phyloP scores from a whole-genome alignment of 2,888 invertebrate genomes.

The Bellardia pandia region DNA sequence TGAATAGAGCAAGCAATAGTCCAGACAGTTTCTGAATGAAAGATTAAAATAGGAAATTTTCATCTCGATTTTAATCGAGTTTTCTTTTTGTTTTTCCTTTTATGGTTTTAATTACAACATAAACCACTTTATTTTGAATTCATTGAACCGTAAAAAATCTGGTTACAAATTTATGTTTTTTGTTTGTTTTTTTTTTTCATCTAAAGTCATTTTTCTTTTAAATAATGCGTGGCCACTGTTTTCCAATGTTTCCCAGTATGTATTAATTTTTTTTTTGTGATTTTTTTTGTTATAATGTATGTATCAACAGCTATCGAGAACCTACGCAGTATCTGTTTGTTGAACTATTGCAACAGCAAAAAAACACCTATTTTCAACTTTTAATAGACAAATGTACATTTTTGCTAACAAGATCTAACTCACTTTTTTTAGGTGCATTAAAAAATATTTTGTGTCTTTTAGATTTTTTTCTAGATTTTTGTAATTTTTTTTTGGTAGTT shows the following conservation, averaged over 20 bases:
- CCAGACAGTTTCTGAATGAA: too few relatives aligned
- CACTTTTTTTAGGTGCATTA: slow-evolving; percentile 32
- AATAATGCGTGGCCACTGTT: slow-evolving; percentile 69
- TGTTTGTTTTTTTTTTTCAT: not conserved
- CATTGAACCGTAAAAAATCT: slow-evolving; percentile 18
- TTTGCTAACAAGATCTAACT: slow-evolving; percentile 57
- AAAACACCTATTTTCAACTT: slow-evolving; percentile 45
- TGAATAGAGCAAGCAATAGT: too few relatives aligned
- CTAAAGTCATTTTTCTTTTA: slow-evolving; percentile 8
- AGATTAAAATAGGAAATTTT: not conserved
- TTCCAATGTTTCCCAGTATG: slow-evolving; percentile 25
- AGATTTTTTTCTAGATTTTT: slow-evolving; percentile 48
- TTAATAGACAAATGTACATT: slow-evolving; percentile 27
- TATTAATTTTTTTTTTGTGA: not conserved
- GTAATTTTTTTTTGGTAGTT: slow-evolving; percentile 20
- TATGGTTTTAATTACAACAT: not conserved
- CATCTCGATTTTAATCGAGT: not conserved
- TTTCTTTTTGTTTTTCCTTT: not conserved
- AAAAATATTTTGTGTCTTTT: slow-evolving; percentile 30
- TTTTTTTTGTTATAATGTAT: slow-evolving; percentile 11
- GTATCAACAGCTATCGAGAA: slow-evolving; percentile 47
- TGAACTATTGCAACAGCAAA: slow-evolving; percentile 57
- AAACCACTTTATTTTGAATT: slow-evolving; percentile 29
- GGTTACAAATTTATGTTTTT: not conserved
- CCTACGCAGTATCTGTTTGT: slow-evolving; percentile 62